Base-by-base conservation (phyloP, 2,113 vertebrate species). In the Labrus mixtus region DNA sequence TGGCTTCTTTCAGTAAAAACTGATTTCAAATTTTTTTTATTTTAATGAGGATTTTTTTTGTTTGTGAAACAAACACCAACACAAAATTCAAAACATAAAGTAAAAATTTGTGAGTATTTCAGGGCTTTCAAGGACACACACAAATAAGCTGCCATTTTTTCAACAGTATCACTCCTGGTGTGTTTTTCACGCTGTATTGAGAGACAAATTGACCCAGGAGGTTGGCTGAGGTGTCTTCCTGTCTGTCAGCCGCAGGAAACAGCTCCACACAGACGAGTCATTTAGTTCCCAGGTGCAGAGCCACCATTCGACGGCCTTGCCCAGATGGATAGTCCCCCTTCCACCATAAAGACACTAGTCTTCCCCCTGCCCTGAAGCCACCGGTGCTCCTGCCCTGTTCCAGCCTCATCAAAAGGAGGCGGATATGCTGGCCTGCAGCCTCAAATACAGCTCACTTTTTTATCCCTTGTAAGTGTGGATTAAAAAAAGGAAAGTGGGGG, bases 271-370 rank as follows among this genome's bases (percentile, higher is more conserved):
- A 94, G 92, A 89, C 75, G 87, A 83, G 79, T 87, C 92, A 92
- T 94, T 94, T 90, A 94, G 89, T 55, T 73, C 82, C 92, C 94
- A 95, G 92, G 93, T 94, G 93, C 94, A 93, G 91, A 79, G 73
- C 86, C 88, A 78, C 80, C 83, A 87, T 69, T 76, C 74, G 86
- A 91, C 79, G 78, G 90, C 89, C 90, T 92, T 85, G 79, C 89
- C 94, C 93, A 94, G 92, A 93, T 90, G 93, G 94, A 93, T 37
- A 51, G 82, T 89, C 81, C 86, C 86, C 87, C 83, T 82, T 77
- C 83, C 81, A 87, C 92, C 92, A 94, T 93, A 95, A 95, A 93
- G 93, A 91, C 86, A 68, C 90, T 90, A 93, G 90, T 94, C 90
- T 93, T 92, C 86, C 57, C 70, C 80, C 87, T 84, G 78, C 89